Evolutionary conservation across 2,113 vertebrate species (phyloP).

Genomic region (Brachyistius frenatus): DNA sequence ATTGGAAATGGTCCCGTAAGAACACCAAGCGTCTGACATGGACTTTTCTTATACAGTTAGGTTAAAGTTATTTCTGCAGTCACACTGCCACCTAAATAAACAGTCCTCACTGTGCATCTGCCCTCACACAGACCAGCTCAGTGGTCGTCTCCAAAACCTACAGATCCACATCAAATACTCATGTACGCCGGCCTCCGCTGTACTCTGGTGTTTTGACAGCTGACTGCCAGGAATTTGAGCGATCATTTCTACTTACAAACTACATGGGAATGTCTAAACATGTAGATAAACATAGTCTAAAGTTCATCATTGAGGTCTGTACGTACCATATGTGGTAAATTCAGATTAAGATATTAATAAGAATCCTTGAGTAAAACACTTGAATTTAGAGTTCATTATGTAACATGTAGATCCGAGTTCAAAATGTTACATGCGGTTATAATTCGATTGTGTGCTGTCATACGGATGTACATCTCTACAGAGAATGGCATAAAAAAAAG

Average conservation of each 20-base stretch:
- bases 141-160: constrained; percentile 54
- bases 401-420: neutral
- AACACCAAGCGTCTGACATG: constrained; percentile 63
- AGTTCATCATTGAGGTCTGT: constrained; percentile 77
- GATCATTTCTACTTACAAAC: constrained; percentile 64
- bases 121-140: constrained; percentile 66
- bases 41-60: constrained; percentile 49
- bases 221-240: constrained; percentile 70
- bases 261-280: constrained; percentile 62
- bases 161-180: constrained; percentile 79
- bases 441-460: neutral
- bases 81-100: constrained; percentile 77
- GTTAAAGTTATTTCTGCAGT: constrained; percentile 73
- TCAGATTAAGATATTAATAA: neutral
- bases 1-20: constrained; percentile 46
- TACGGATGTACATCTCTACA: neutral
- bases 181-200: constrained; percentile 50
- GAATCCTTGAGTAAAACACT: too few species aligned
- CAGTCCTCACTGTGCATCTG: constrained; percentile 61
- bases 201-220: constrained; percentile 66
- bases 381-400: too few species aligned
- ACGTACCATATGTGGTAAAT: neutral
- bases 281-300: constrained; percentile 58
- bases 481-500: neutral
- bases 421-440: neutral